phyloP scores from a whole-genome alignment of 2,113 vertebrate genomes.

The Epinephelus lanceolatus region DNA sequence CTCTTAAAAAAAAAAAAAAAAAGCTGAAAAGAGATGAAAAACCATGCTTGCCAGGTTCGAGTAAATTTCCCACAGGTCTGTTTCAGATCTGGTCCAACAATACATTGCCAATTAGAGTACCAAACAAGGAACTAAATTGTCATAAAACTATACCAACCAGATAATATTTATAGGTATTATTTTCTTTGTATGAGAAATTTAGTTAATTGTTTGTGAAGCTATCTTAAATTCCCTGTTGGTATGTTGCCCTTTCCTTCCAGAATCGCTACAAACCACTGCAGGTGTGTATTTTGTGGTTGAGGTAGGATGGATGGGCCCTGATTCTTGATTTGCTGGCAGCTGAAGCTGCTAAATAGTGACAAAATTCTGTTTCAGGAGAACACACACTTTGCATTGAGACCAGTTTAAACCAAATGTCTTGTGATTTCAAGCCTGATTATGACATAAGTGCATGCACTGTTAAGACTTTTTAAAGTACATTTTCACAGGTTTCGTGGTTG shows the following conservation, averaged over 20 bases:
- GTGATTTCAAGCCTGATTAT: not conserved
- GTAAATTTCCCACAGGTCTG: not conserved
- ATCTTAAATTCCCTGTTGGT: too few species aligned
- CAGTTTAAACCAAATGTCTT: not conserved
- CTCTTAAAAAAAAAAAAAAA: too few species aligned
- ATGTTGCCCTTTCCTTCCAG: too few species aligned
- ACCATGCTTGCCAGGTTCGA: not conserved
- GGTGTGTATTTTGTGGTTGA: not conserved
- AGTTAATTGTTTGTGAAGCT: not conserved
- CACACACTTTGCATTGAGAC: not conserved
- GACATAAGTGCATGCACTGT: too few species aligned
- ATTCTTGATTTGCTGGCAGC: not conserved
- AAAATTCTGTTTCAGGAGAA: not conserved
- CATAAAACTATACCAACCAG: too few species aligned
- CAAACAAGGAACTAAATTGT: too few species aligned
- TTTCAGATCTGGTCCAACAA: not conserved
- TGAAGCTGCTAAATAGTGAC: not conserved
- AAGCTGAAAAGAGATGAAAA: too few species aligned
- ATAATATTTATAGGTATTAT: too few species aligned
- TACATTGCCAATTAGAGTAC: not conserved
- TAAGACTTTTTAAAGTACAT: not conserved
- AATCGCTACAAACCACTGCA: not conserved
- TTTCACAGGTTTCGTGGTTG: not conserved
- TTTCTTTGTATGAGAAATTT: not conserved
- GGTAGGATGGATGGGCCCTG: not conserved